These are phyloP conservation scores for Sphaeridia pumilis DNA, from an alignment of 2,888 invertebrate genomes.

Conservation along the genomic window DNA sequence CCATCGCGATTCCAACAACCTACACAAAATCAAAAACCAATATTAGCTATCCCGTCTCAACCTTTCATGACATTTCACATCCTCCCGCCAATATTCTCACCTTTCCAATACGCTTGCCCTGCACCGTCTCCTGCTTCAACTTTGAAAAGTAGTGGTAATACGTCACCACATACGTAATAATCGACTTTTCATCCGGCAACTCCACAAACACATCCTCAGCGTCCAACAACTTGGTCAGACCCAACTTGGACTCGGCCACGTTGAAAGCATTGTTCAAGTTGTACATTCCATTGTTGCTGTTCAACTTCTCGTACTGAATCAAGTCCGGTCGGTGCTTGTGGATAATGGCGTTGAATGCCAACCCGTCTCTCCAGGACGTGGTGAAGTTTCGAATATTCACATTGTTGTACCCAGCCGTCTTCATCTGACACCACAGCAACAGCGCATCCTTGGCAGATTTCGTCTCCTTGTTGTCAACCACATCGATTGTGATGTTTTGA, in stretches of 20 bases:
- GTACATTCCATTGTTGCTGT: constrained; percentile 87
- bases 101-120: constrained; percentile 95
- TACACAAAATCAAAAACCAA: constrained; percentile 24
- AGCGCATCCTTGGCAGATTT: constrained; percentile 96
- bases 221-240: constrained; percentile 88
- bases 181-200: constrained; percentile 98
- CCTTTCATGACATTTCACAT: too few species aligned
- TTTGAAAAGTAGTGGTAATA: constrained; percentile 99
- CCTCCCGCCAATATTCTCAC: too few species aligned
- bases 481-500: constrained; percentile 99
- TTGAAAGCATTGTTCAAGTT: constrained; percentile 98
- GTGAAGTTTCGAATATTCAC: constrained; percentile 99
- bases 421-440: constrained; percentile 99
- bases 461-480: constrained; percentile 97
- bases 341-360: constrained; percentile 98
- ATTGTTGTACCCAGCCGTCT: constrained; percentile 98
- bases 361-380: constrained; percentile 92
- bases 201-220: constrained; percentile 98
- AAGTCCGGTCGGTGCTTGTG: constrained; percentile 94
- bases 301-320: constrained; percentile 85
- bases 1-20: constrained; percentile 95
- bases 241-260: constrained; percentile 93
- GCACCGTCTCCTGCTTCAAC: constrained; percentile 98
- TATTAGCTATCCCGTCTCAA: too few species aligned
- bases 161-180: constrained; percentile 98